Evolutionary conservation across 2,113 vertebrate species (phyloP), one percentile per base, ranked within the genome.

Genomic region (Eulemur macaco): DNA sequence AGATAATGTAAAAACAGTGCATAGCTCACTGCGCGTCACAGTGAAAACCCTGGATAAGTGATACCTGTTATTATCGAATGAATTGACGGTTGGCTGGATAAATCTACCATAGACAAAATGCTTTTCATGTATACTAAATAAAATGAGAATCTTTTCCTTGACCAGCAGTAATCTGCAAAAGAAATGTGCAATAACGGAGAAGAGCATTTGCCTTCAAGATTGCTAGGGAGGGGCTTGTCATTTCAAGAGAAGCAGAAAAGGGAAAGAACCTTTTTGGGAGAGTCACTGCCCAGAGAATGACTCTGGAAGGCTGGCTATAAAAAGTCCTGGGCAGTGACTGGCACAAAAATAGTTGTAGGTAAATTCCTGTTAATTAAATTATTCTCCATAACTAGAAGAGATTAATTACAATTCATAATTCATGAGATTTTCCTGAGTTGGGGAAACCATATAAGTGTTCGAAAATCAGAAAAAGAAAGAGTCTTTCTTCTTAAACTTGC

Each of bases 21-120:
- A 85, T 23, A 80, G 39, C 37, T 66, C 39, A 52, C 50, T 15
- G 20, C 7, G 52, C 2, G 1, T 88, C 82, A 50, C 10, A 47
- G 63, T 37, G 69, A 88, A 71, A 84, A 54, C 8, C 76, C 29
- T 91, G 56, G 21, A 12, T 73, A 37, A 39, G 18, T 1, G 34
- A 76, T 47, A 81, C 18, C 31, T 85, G 3, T 78, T 88, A 92
- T 83, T 86, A 86, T 17, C 60, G 76, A 96, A 84, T 80, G 56
- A 93, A 37, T 27, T 81, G 68, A 87, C 52, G 64, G n/a, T 56
- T 64, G 81, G 45, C 9, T 90, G 34, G 63, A 47, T 66, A 89
- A 78, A 64, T 76, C 37, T 58, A 58, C 39, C 91, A 17, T 14
- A 73, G 52, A 78, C 54, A 73, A 50, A 60, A 81, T 9, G 6